Evolutionary conservation across 2,113 vertebrate genomes (phyloP), one percentile per base, ranked within the genome.

Genomic region (Chelonoidis abingdonii): DNA sequence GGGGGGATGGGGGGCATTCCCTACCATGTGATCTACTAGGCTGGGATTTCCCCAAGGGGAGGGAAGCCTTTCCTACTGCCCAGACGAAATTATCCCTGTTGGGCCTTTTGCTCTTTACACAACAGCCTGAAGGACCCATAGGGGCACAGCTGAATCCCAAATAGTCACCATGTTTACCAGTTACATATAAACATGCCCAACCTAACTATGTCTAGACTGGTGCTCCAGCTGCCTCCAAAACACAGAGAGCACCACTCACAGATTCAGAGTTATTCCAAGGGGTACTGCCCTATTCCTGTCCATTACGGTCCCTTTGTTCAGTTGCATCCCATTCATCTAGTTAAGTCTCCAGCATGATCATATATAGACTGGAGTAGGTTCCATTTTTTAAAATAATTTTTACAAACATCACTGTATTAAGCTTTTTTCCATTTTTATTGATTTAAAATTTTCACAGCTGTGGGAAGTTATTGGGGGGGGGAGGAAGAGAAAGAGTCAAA

Each of bases 141-240:
- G 12, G 59, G 59, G 11, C 59, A 29, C 10, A 31, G 29, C 2
- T 62, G 59, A 31, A 62, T 62, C 59, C 59, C 59, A 62, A 14
- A 29, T 27, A 57, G 17, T 25, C 54, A 14, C 29, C 5, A 6
- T 31, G 59, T 13, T 62, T 13, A 62, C 29, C 29, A 62, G 14
- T 56, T 31, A 31, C 27, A 31, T 62, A 31, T 6, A 62, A 62
- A 31, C 59, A 62, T 35, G 29, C 59, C 59, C 1, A 29, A 31
- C 59, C 29, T 31, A 31, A 62, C 59, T 3, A 31, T 31, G 6
- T 31, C 7, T 12, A 62, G 59, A 57, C 82, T n/a, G 5, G 25
- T 38, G 1, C 0, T 12, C 27, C 3, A 3, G 7, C 14, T n/a
- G 78, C 81, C 81, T 44, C 4, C 11, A 1, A 76, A 19, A 31